Evolutionary conservation across 2,113 vertebrate species (phyloP).

Genomic region (Capreolus pygargus): DNA sequence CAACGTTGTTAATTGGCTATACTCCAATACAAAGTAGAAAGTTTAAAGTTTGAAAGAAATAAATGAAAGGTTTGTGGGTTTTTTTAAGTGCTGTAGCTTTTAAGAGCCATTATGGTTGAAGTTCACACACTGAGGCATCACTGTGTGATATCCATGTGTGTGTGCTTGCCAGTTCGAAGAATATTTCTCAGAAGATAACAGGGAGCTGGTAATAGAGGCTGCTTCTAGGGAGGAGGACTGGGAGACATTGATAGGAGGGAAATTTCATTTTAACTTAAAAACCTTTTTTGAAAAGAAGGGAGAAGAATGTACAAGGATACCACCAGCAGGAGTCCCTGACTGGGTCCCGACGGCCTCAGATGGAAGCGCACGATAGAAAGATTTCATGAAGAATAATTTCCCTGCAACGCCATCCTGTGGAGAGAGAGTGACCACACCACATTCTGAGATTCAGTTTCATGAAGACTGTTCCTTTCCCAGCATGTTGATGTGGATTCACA

Average conservation of each 20-base stretch:
- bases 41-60: not conserved
- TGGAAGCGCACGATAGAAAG: not conserved
- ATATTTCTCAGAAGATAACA: not conserved
- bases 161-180: not conserved
- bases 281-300: not conserved
- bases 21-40: not conserved
- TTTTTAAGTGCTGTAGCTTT: not conserved
- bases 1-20: not conserved
- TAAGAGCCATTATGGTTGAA: not conserved
- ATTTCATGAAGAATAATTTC: not conserved
- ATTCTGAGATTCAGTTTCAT: not conserved
- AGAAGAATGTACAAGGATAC: not conserved
- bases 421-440: not conserved
- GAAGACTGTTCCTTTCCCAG: not conserved
- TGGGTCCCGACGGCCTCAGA: not conserved
- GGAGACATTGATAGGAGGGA: not conserved
- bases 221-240: not conserved
- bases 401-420: not conserved
- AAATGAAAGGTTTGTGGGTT: not conserved
- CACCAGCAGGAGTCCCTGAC: not conserved
- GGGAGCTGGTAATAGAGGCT: not conserved
- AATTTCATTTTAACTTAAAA: not conserved
- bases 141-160: accelerated
- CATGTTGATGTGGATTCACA: not conserved
- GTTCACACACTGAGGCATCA: accelerated